A percentile compares a stretch with the other conserved stretches of the same genome.
phyloP scores from a whole-genome alignment of 2,888 invertebrate genomes.

The Norana najaformis region DNA sequence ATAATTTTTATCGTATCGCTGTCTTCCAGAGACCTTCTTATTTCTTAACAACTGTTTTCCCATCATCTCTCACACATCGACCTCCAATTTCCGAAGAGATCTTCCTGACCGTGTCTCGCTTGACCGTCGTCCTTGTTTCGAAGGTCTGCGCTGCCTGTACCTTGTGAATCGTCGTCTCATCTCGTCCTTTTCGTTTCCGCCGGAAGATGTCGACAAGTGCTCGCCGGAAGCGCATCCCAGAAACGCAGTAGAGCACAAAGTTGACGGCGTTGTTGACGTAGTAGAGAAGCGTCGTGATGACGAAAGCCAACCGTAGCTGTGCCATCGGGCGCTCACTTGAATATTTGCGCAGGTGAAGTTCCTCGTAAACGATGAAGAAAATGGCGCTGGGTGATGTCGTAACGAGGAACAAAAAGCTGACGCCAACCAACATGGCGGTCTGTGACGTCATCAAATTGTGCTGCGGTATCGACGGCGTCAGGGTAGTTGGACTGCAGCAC shows the following conservation, averaged over 20 bases:
- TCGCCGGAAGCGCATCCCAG: conserved; percentile 36
- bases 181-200: not conserved
- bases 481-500: not conserved
- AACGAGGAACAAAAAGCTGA: conserved; percentile 36
- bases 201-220: conserved; percentile 35
- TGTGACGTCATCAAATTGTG: conserved; percentile 31
- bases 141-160: not conserved
- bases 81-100: not conserved
- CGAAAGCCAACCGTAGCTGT: conserved; percentile 28
- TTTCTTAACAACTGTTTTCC: not conserved
- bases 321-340: not conserved
- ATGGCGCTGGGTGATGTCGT: conserved; percentile 39
- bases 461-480: not conserved
- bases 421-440: conserved; percentile 38
- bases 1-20: too few species aligned
- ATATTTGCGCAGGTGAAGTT: not conserved
- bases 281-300: conserved; percentile 31
- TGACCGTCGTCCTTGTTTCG: not conserved
- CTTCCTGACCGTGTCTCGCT: not conserved
- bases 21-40: not conserved
- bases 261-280: conserved; percentile 40
- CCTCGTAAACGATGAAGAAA: conserved; percentile 31
- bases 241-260: conserved; percentile 40
- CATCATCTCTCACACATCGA: not conserved
- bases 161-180: not conserved